These are phyloP conservation scores for Hypselothyrea guttata DNA, from an alignment of 2,888 invertebrate species.

Conservation along the genomic window DNA sequence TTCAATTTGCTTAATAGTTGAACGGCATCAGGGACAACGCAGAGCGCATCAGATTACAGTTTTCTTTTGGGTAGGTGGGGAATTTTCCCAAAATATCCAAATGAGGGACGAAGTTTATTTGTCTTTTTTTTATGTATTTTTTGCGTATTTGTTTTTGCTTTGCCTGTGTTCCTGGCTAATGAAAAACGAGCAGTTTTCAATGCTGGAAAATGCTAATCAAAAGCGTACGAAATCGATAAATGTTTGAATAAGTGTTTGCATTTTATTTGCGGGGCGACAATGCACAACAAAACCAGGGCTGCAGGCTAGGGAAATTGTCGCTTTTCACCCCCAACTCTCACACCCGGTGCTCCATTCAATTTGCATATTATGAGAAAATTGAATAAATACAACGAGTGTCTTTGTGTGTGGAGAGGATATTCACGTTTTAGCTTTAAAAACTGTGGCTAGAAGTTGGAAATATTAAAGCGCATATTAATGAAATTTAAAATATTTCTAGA, in stretches of 20 bases:
- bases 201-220: constrained; percentile 67
- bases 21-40: constrained; percentile 43
- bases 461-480: background rate
- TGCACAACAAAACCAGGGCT: constrained; percentile 31
- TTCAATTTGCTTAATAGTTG: constrained; percentile 74
- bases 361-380: constrained; percentile 68
- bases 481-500: too few species aligned
- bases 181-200: constrained; percentile 44
- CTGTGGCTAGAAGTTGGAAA: too few species aligned
- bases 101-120: constrained; percentile 14
- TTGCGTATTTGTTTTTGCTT: constrained; percentile 44
- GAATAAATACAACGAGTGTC: constrained; percentile 3
- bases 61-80: constrained; percentile 37
- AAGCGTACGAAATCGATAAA: constrained; percentile 66
- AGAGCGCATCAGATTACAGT: constrained; percentile 67
- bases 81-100: constrained; percentile 21
- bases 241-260: constrained; percentile 62
- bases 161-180: constrained; percentile 50
- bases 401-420: too few species aligned
- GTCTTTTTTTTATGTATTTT: constrained; percentile 24
- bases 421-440: too few species aligned
- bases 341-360: constrained; percentile 33
- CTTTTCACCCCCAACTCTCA: constrained; percentile 42
- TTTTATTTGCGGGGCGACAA: constrained; percentile 47
- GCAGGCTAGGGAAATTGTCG: constrained; percentile 53